A percentile compares a stretch with the other conserved stretches of the same genome.
phyloP scores from a whole-genome alignment of 2,888 invertebrate genomes.

The Sphaeridia pumilis region DNA sequence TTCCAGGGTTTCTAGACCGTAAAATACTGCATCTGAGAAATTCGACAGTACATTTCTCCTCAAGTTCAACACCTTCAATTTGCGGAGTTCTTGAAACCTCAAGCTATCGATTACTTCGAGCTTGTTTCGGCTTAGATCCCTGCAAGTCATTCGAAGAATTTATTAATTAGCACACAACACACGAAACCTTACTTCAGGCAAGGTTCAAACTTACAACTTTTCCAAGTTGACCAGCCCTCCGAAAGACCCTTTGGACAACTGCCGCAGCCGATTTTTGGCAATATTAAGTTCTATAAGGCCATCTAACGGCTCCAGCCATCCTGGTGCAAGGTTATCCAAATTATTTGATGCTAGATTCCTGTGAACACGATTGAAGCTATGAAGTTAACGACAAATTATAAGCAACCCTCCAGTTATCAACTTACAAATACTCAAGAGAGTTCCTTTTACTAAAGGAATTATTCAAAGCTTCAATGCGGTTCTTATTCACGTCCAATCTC shows the following conservation, averaged over 20 bases:
- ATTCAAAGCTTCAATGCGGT: conserved; percentile 40
- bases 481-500: conserved; percentile 42
- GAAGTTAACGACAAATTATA: not conserved
- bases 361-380: conserved; percentile 33
- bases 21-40: conserved; percentile 80
- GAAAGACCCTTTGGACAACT: conserved; percentile 62
- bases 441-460: too few relatives aligned
- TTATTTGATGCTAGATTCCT: conserved; percentile 62
- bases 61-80: conserved; percentile 61
- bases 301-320: conserved; percentile 59
- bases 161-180: not conserved
- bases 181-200: not conserved
- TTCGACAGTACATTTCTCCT: conserved; percentile 66
- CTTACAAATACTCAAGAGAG: conserved; percentile 43
- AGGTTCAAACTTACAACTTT: conserved; percentile 53
- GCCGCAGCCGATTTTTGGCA: conserved; percentile 55
- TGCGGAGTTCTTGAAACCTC: conserved; percentile 63
- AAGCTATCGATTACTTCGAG: conserved; percentile 66
- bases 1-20: conserved; percentile 61
- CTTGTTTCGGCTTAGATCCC: conserved; percentile 73
- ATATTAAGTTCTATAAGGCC: conserved; percentile 61
- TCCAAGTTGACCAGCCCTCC: conserved; percentile 54
- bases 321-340: conserved; percentile 56
- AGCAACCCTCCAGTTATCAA: not conserved
- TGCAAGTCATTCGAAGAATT: conserved; percentile 39